Percentiles rank a stretch among this genome's conserved stretches.
Conservation (phyloP, 2,113 vertebrate species). For the Semnornis frantzii region DNA sequence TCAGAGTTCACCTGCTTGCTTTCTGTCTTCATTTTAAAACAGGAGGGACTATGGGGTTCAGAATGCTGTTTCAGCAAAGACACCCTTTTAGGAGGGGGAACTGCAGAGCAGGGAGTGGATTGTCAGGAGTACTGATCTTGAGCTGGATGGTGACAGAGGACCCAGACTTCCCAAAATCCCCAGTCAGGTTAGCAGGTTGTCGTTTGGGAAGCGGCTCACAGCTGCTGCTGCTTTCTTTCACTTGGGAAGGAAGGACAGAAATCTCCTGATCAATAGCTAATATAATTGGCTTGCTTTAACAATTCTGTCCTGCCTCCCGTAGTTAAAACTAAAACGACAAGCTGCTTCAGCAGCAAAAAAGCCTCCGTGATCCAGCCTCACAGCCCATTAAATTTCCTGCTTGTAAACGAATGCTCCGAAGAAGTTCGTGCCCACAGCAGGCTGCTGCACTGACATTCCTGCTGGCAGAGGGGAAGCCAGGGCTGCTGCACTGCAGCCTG, state of each 20-base stretch:
- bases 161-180: background rate
- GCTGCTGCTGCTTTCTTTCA: background rate
- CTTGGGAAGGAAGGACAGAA: constrained; percentile 10
- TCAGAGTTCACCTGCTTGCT: background rate
- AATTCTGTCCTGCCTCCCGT: constrained; percentile 49
- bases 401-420: constrained; percentile 76
- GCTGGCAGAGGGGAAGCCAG: constrained; percentile 47
- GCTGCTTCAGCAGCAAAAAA: constrained; percentile 66
- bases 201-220: background rate
- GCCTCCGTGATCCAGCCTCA: constrained; percentile 58
- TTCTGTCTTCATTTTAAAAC: background rate
- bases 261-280: constrained; percentile 17
- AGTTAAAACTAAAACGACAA: constrained; percentile 73
- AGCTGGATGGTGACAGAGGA: background rate
- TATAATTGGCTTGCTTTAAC: constrained; percentile 54
- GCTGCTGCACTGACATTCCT: constrained; percentile 20
- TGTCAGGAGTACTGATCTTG: no score
- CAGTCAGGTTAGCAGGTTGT: background rate
- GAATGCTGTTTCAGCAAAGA: background rate
- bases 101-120: background rate
- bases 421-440: constrained; percentile 57
- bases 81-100: background rate
- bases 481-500: constrained; percentile 46
- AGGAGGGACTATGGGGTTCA: background rate
- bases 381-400: constrained; percentile 75